phyloP scores from a whole-genome alignment of 2,113 vertebrate species.

The Grammomys dolichurus region DNA sequence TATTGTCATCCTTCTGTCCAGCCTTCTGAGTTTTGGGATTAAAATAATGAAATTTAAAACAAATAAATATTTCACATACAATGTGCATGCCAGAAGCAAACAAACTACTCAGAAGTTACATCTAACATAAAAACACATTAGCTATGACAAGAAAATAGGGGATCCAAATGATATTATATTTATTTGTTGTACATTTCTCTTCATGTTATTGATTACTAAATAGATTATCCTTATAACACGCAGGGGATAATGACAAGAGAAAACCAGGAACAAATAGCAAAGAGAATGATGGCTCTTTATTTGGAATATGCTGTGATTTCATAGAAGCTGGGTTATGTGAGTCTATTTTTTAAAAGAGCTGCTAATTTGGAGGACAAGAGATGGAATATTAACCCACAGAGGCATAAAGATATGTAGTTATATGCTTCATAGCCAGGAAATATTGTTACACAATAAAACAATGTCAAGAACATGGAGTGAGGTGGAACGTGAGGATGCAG shows the following conservation, averaged over 20 bases:
- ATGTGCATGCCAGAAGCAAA: neutral
- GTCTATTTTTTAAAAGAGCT: neutral
- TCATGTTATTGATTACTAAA: neutral
- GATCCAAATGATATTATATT: neutral
- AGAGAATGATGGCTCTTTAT: neutral
- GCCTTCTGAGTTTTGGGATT: neutral
- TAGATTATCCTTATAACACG: neutral
- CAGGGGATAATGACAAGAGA: neutral
- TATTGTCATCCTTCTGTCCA: neutral
- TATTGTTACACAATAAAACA: neutral
- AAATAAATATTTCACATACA: neutral
- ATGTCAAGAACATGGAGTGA: neutral
- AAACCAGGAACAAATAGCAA: neutral
- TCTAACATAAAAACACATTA: neutral
- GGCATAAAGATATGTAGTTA: neutral
- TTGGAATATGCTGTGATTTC: neutral
- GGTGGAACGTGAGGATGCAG: no score
- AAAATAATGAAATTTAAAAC: conserved; percentile 2
- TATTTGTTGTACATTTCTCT: neutral
- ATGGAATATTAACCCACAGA: neutral
- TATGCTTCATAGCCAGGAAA: neutral
- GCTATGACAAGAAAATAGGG: neutral
- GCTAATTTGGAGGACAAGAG: neutral
- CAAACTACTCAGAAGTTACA: neutral
- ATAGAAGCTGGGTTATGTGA: neutral